A percentile compares a stretch with the other conserved stretches of the same genome.
These are phyloP conservation scores for Goniozus legneri DNA, from an alignment of 1,140 invertebrate genomes.

Conservation along the genomic window DNA sequence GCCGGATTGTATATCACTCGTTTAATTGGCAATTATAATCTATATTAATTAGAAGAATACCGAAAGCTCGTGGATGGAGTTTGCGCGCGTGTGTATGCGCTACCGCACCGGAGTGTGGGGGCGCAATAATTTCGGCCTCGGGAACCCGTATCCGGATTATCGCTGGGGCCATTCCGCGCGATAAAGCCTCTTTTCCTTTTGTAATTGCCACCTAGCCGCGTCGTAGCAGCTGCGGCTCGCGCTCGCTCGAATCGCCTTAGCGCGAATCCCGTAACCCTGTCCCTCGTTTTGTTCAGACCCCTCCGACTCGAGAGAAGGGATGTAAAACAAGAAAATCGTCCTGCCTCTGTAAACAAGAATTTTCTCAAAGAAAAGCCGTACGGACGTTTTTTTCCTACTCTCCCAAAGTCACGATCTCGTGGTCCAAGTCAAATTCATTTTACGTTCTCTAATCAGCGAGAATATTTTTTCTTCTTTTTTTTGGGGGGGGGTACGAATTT, in stretches of 20 bases:
- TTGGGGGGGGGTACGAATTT: too few relatives aligned
- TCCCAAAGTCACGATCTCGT: too few relatives aligned
- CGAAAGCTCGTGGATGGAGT: conserved; percentile 37
- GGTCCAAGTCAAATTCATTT: too few relatives aligned
- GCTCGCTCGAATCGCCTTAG: conserved; percentile 10
- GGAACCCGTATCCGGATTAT: conserved; percentile 44
- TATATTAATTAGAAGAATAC: conserved; percentile 51
- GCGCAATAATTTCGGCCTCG: conserved; percentile 43
- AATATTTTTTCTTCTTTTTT: too few relatives aligned
- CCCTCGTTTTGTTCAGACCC: conserved; percentile 1
- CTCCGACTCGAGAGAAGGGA: too few relatives aligned
- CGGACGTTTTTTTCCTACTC: too few relatives aligned
- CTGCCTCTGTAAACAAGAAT: too few relatives aligned
- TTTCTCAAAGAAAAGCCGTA: too few relatives aligned
- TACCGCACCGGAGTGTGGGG: conserved; percentile 37
- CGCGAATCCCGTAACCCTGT: conserved; percentile 1
- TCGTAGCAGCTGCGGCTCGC: conserved; percentile 46
- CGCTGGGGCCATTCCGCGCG: conserved; percentile 40
- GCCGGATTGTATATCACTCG: too few relatives aligned
- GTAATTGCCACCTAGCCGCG: conserved; percentile 45
- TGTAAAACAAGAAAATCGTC: too few relatives aligned
- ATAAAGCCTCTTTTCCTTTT: conserved; percentile 47
- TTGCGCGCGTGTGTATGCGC: conserved; percentile 15
- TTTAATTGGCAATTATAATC: conserved; percentile 51
- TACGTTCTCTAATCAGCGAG: too few relatives aligned